Evolutionary conservation across 64 coral and sea anemone species (phyloP).

Genomic region (Montipora capricornis): DNA sequence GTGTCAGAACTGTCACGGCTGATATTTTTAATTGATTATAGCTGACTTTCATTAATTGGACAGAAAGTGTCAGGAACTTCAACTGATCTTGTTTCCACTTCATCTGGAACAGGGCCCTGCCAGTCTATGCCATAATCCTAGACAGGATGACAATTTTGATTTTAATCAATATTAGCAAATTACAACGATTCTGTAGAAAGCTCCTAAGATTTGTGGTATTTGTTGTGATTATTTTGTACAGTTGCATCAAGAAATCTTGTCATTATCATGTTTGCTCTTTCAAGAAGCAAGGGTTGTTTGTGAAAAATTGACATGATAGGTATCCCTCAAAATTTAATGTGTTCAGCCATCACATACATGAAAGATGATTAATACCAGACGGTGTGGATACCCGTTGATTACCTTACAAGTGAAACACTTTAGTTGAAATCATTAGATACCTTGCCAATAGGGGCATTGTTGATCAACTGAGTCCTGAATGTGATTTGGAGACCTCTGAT

Average conservation of each 20-base stretch:
- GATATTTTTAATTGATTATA: slow-evolving; percentile 21
- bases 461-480: too few relatives aligned
- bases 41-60: slow-evolving; percentile 35
- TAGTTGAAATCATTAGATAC: too few relatives aligned
- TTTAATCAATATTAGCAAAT: background rate
- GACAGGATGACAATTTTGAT: slow-evolving; percentile 4
- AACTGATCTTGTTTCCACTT: slow-evolving; percentile 32
- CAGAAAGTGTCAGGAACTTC: slow-evolving; percentile 25
- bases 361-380: background rate
- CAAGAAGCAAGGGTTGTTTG: background rate
- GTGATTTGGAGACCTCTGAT: background rate
- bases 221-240: background rate
- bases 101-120: background rate
- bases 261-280: background rate
- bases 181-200: too few relatives aligned
- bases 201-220: background rate
- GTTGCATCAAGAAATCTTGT: background rate
- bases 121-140: slow-evolving; percentile 35
- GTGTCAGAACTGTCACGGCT: slow-evolving; percentile 19
- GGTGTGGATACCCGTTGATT: background rate
- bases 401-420: background rate
- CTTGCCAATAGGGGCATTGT: too few relatives aligned
- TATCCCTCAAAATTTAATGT: background rate
- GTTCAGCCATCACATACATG: background rate
- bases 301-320: background rate